Conservation (phyloP, 2,888 invertebrate species). For the Argyresthia goedartella region DNA sequence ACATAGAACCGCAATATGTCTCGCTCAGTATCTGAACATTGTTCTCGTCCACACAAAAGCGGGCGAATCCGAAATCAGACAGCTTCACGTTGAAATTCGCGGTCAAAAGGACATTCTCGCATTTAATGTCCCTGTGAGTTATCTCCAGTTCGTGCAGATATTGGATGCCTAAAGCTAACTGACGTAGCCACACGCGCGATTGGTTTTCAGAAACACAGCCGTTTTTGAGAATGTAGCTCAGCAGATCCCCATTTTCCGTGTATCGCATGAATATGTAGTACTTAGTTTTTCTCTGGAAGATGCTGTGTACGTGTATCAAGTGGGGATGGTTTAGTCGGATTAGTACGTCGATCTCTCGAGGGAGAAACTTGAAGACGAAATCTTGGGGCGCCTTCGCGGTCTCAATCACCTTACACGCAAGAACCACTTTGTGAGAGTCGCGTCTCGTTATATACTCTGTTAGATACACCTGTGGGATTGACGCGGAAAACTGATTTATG, state of each 20-base stretch:
- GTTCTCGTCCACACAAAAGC: conserved; percentile 45
- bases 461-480: conserved; percentile 41
- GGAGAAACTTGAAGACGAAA: conserved; percentile 84
- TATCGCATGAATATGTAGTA: conserved; percentile 85
- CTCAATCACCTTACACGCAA: conserved; percentile 84
- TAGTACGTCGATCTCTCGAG: conserved; percentile 84
- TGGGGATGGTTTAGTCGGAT: conserved; percentile 83
- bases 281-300: conserved; percentile 77
- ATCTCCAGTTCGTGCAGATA: conserved; percentile 82
- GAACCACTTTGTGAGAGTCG: conserved; percentile 27
- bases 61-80: conserved; percentile 87
- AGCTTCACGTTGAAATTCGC: conserved; percentile 82
- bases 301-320: conserved; percentile 82
- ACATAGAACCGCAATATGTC: conserved; percentile 89
- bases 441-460: conserved; percentile 45
- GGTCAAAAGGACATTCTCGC: conserved; percentile 82
- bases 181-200: conserved; percentile 78
- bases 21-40: conserved; percentile 71
- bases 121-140: conserved; percentile 85
- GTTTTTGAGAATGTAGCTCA: conserved; percentile 78
- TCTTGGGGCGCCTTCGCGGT: conserved; percentile 80
- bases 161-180: conserved; percentile 77
- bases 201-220: conserved; percentile 78
- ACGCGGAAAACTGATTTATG: background rate
- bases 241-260: conserved; percentile 83